These are phyloP conservation scores for Bugulina stolonifera DNA, from an alignment of 2,888 invertebrate genomes.

Conservation along the genomic window DNA sequence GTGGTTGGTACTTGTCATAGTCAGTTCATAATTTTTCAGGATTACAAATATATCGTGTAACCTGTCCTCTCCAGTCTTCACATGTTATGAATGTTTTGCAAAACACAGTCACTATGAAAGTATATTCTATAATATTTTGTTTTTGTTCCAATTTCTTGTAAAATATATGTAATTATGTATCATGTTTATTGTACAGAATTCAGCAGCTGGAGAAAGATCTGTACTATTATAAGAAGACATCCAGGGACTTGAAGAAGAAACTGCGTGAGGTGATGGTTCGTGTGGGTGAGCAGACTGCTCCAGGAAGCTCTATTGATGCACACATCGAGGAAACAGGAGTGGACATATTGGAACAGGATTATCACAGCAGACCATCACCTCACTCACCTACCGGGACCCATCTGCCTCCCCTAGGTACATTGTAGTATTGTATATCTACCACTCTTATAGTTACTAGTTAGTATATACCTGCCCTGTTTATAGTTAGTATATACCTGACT, in stretches of 20 bases:
- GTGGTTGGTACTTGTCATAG: neutral
- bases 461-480: no score
- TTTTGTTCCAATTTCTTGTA: no score
- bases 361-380: conserved; percentile 16
- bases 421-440: no score
- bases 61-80: no score
- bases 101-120: no score
- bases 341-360: neutral
- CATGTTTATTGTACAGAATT: conserved; percentile 34
- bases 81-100: no score
- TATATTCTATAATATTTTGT: no score
- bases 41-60: no score
- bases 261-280: conserved; percentile 36
- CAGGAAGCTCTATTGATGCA: conserved; percentile 29
- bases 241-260: conserved; percentile 48
- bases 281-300: conserved; percentile 36
- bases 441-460: no score
- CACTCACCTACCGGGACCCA: conserved; percentile 19
- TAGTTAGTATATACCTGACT: no score
- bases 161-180: no score
- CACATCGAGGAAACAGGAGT: conserved; percentile 12
- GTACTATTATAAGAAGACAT: conserved; percentile 52
- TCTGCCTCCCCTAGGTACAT: conserved; percentile 9
- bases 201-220: conserved; percentile 48
- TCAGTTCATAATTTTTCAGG: no score